A percentile compares a stretch with the other conserved stretches of the same genome.
These are phyloP conservation scores for Zosterops pallidus DNA, from an alignment of 2,113 vertebrate genomes.

Conservation along the genomic window DNA sequence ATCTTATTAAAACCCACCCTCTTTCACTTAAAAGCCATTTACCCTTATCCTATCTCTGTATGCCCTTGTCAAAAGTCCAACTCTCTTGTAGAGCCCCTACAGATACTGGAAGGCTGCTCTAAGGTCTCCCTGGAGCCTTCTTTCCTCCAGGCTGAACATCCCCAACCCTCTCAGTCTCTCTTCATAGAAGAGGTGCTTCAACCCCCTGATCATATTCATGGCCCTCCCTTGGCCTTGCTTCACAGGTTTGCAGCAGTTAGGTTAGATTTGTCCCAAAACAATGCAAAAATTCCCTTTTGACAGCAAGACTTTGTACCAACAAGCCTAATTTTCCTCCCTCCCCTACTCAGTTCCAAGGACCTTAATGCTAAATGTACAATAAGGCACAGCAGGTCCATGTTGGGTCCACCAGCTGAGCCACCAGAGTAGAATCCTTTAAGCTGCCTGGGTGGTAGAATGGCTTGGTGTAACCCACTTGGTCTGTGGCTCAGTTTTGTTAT, in stretches of 20 bases:
- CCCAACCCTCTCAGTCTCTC: not conserved
- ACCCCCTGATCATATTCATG: not conserved
- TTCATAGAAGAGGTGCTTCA: not conserved
- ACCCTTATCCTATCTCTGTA: no score
- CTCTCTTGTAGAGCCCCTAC: not conserved
- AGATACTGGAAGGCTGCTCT: not conserved
- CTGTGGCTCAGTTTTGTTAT: not conserved
- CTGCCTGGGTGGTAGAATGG: not conserved
- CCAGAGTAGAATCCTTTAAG: not conserved
- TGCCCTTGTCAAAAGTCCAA: not conserved
- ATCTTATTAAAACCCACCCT: not conserved
- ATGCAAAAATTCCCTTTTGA: not conserved
- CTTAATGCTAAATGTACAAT: not conserved
- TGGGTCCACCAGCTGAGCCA: not conserved
- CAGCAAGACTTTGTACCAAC: not conserved
- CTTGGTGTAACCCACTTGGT: not conserved
- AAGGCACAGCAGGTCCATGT: not conserved
- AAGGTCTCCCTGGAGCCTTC: not conserved
- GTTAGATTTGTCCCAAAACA: not conserved
- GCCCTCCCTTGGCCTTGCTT: not conserved
- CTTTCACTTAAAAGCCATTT: not conserved
- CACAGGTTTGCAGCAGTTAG: not conserved
- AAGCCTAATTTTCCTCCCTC: not conserved
- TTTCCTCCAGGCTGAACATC: not conserved
- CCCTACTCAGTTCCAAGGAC: accelerated